A percentile compares a stretch with the other conserved stretches of the same genome.
These are phyloP conservation scores for Centropristis striata DNA, from an alignment of 2,113 vertebrate genomes.

Conservation along the genomic window DNA sequence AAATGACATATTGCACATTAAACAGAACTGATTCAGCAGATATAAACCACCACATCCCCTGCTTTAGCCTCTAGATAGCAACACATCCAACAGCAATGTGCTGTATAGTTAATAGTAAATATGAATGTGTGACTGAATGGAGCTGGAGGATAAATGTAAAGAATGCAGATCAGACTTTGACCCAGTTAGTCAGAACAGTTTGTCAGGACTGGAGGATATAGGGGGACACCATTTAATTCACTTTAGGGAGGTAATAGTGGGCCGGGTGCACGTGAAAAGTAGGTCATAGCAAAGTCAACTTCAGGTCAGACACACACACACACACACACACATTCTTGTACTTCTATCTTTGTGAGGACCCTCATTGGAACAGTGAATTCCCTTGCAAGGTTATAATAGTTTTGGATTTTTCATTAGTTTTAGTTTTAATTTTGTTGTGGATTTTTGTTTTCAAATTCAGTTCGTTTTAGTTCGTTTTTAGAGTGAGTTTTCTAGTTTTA, in stretches of 20 bases:
- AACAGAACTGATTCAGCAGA: neutral
- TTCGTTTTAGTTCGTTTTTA: too few relatives aligned
- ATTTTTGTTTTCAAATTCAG: too few relatives aligned
- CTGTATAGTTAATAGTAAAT: neutral
- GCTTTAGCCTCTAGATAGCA: neutral
- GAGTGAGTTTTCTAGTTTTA: too few relatives aligned
- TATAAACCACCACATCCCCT: neutral
- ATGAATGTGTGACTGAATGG: constrained; percentile 40
- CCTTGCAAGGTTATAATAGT: too few relatives aligned
- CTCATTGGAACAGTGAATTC: too few relatives aligned
- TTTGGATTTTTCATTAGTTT: too few relatives aligned
- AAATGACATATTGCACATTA: too few relatives aligned
- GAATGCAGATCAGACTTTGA: constrained; percentile 60
- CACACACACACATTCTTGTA: constrained; percentile 17
- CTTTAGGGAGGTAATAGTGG: constrained; percentile 28
- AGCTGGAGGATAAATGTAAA: constrained; percentile 52
- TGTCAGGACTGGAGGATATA: constrained; percentile 31
- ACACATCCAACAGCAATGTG: constrained; percentile 1
- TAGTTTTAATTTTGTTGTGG: too few relatives aligned
- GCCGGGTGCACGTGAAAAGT: constrained; percentile 58
- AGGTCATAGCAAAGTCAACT: constrained; percentile 60
- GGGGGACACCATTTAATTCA: constrained; percentile 49
- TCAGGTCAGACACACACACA: constrained; percentile 49
- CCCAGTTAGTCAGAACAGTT: constrained; percentile 48
- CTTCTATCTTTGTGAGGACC: too few relatives aligned